phyloP scores from a whole-genome alignment of 2,888 invertebrate species.

The Sarcophaga rosellei region DNA sequence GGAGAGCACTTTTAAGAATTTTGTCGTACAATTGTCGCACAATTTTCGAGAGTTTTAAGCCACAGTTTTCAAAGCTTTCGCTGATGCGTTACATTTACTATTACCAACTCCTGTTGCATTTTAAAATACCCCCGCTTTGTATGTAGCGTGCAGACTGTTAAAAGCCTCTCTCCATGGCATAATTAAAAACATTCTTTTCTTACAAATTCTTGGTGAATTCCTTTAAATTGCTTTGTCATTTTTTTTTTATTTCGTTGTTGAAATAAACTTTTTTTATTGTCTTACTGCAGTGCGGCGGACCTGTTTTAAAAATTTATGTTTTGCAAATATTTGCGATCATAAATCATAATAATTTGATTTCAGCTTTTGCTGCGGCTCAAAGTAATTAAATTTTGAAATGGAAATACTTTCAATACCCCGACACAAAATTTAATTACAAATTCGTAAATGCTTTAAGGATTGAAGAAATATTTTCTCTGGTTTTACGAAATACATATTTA shows the following conservation, averaged over 20 bases:
- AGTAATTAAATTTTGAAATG: conserved; percentile 1
- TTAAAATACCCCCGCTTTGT: neutral
- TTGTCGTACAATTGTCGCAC: no score
- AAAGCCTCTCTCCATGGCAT: neutral
- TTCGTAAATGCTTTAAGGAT: neutral
- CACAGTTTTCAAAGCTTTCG: no score
- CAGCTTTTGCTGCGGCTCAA: neutral
- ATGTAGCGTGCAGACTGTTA: neutral
- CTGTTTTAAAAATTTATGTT: neutral
- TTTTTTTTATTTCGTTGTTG: neutral
- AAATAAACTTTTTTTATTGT: neutral
- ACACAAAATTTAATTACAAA: conserved; percentile 1
- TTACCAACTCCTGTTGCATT: neutral
- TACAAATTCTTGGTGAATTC: neutral
- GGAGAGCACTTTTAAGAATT: no score
- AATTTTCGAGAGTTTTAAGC: no score
- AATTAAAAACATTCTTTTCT: conserved; percentile 42
- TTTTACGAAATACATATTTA: no score
- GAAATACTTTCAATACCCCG: neutral
- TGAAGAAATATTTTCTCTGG: no score
- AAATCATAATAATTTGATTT: conserved; percentile 20
- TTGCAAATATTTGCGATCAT: conserved; percentile 8
- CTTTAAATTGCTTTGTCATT: neutral
- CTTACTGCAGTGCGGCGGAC: neutral
- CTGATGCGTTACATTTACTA: neutral